Conservation (phyloP, 2,797 vertebrate genomes). For the Adelosebastes latens region DNA sequence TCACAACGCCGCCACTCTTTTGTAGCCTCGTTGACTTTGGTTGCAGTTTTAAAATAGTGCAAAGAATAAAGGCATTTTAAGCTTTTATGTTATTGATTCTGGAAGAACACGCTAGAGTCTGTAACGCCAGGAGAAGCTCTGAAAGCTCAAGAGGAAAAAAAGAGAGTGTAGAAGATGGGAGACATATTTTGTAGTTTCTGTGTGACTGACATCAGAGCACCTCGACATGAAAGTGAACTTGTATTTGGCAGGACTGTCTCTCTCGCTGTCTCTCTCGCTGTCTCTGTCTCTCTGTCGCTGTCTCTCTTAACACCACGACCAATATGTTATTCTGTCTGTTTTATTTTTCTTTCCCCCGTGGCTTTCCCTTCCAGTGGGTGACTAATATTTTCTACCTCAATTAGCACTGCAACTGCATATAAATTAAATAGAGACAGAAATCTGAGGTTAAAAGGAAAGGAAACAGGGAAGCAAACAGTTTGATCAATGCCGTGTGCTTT, state of each 20-base stretch:
- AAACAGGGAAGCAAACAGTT: conserved; percentile 21
- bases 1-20: background rate
- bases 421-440: conserved; percentile 29
- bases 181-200: background rate
- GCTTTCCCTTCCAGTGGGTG: conserved; percentile 68
- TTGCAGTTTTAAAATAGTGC: conserved; percentile 7
- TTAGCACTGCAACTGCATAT: conserved; percentile 39
- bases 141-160: background rate
- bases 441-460: conserved; percentile 9
- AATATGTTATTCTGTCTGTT: conserved; percentile 40
- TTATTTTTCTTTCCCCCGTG: conserved; percentile 61
- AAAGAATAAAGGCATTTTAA: background rate
- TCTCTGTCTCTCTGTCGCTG: background rate
- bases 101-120: background rate
- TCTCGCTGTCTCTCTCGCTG: background rate
- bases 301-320: background rate
- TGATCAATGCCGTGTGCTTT: conserved; percentile 52
- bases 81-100: conserved; percentile 6
- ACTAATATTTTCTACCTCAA: conserved; percentile 79
- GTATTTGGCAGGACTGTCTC: conserved; percentile 13
- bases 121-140: background rate
- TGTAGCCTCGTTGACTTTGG: background rate
- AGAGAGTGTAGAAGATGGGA: background rate
- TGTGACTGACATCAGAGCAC: conserved; percentile 33
- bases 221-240: conserved; percentile 31